Percentiles rank a stretch among this genome's conserved stretches.
Evolutionary conservation across 2,113 vertebrate species (phyloP).

Genomic region (Hyperopisus bebe): DNA sequence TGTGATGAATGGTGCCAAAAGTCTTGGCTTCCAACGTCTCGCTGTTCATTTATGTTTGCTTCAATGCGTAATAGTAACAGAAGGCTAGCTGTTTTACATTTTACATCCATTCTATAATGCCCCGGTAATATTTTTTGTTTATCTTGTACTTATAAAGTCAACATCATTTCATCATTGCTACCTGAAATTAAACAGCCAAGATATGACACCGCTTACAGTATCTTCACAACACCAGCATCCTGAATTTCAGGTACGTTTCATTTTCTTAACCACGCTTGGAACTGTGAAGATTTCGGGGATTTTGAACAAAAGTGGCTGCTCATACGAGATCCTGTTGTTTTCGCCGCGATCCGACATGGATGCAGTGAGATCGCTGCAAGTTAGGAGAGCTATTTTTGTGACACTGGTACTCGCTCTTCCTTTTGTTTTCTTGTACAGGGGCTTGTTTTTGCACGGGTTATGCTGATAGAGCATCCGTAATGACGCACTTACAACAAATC

Average conservation of each 20-base stretch:
- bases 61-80: neutral
- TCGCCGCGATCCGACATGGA: neutral
- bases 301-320: neutral
- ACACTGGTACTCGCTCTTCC: neutral
- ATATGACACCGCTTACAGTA: neutral
- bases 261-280: neutral
- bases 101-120: neutral
- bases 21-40: neutral
- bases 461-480: conserved; percentile 18
- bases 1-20: neutral
- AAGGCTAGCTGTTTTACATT: neutral
- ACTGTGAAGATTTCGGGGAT: neutral
- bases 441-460: neutral
- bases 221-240: neutral
- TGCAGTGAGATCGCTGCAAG: neutral
- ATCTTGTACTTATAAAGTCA: neutral
- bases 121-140: neutral
- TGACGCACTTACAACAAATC: conserved; percentile 52
- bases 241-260: neutral
- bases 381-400: neutral
- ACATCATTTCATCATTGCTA: neutral
- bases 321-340: neutral
- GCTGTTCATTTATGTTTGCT: neutral
- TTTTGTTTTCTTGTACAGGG: neutral
- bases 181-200: neutral